Evolutionary conservation across 2,113 vertebrate genomes (phyloP).

Genomic region (Nesospiza acunhae): DNA sequence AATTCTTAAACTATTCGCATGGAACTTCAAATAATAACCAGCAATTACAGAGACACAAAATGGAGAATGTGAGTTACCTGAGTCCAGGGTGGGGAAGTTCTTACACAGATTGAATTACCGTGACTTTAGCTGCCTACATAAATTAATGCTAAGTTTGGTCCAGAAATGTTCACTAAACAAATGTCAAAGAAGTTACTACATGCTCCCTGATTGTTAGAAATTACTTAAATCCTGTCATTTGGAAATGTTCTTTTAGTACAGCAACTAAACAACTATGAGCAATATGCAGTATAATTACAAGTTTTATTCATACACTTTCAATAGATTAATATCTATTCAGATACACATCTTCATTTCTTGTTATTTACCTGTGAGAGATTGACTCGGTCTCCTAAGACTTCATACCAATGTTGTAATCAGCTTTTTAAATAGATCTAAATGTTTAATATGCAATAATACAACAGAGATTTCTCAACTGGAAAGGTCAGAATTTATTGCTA

Average conservation of each 20-base stretch:
- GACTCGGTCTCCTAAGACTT: constrained; percentile 1
- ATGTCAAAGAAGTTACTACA: neutral
- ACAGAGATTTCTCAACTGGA: neutral
- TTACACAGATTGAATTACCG: neutral
- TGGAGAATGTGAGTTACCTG: neutral
- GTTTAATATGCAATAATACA: constrained; percentile 24
- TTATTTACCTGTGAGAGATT: constrained; percentile 32
- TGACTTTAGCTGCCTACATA: neutral
- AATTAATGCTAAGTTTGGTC: neutral
- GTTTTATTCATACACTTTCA: neutral
- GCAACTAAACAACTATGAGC: neutral
- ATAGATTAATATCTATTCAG: constrained; percentile 1
- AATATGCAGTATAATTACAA: neutral
- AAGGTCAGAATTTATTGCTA: constrained; percentile 32
- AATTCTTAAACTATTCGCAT: neutral
- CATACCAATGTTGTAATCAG: neutral
- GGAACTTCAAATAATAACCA: neutral
- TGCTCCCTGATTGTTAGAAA: neutral
- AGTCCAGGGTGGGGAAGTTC: neutral
- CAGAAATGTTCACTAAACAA: neutral
- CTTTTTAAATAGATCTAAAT: constrained; percentile 31
- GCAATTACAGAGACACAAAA: neutral
- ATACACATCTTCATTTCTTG: constrained; percentile 34
- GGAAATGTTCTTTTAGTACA: neutral
- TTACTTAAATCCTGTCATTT: neutral